A percentile compares a stretch with the other conserved stretches of the same genome.
phyloP scores from a whole-genome alignment of 2,113 vertebrate genomes.

The Nycticryphes semicollaris region DNA sequence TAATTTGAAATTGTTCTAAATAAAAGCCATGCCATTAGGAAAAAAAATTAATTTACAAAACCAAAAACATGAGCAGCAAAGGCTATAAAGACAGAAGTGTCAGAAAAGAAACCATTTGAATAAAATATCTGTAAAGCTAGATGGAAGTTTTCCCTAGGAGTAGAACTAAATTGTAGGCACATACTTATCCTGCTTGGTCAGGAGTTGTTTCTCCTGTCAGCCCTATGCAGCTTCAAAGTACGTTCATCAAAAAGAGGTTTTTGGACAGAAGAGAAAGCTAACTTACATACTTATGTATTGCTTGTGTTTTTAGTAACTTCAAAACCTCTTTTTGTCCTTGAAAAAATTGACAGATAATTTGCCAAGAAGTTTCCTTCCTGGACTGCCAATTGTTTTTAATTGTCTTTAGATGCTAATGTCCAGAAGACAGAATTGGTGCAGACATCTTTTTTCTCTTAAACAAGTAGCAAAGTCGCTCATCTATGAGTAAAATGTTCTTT shows the following conservation, averaged over 20 bases:
- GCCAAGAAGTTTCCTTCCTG: neutral
- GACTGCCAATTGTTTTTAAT: neutral
- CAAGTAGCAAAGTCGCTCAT: neutral
- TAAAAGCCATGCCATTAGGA: neutral
- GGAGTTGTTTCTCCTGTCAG: neutral
- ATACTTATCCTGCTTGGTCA: neutral
- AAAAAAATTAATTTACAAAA: neutral
- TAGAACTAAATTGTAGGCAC: neutral
- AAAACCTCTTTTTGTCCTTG: neutral
- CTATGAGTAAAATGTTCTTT: neutral
- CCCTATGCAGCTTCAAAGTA: neutral
- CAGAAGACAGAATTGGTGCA: neutral
- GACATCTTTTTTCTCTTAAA: neutral
- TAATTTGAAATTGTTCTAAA: neutral
- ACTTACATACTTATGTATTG: neutral
- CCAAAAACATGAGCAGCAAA: fast-evolving
- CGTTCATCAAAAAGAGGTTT: neutral
- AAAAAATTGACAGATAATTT: neutral
- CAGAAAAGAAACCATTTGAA: neutral
- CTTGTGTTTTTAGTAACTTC: neutral
- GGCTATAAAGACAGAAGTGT: neutral
- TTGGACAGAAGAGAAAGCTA: neutral
- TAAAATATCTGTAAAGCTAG: neutral
- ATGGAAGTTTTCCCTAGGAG: neutral
- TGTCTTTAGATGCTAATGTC: neutral